Percentiles rank a stretch among this genome's conserved stretches.
These are phyloP conservation scores for Apolygus lucorum DNA, from an alignment of 1,140 invertebrate genomes.

Conservation along the genomic window DNA sequence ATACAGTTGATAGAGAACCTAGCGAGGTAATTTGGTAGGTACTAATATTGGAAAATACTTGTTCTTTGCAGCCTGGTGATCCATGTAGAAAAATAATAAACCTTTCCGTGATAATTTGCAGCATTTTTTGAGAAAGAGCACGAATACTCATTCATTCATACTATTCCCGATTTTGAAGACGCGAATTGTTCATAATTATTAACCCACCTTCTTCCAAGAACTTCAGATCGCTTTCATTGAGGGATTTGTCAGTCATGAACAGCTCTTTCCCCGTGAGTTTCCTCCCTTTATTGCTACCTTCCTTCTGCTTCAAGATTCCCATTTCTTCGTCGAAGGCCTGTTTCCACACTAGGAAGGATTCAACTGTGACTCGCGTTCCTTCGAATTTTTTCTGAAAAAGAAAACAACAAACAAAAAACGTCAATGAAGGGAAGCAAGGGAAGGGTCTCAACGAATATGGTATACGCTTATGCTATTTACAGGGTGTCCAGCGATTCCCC, in stretches of 20 bases:
- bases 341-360: slow-evolving; percentile 94
- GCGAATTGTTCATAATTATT: not conserved
- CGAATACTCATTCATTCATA: not conserved
- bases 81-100: too few relatives aligned
- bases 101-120: too few relatives aligned
- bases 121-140: not conserved
- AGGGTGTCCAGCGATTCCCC: too few relatives aligned
- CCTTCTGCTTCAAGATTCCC: slow-evolving; percentile 62
- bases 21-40: too few relatives aligned
- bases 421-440: too few relatives aligned
- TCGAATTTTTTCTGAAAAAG: slow-evolving; percentile 79
- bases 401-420: too few relatives aligned
- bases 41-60: too few relatives aligned
- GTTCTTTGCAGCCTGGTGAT: too few relatives aligned
- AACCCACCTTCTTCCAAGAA: slow-evolving; percentile 86
- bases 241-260: slow-evolving; percentile 82
- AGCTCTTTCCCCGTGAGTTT: slow-evolving; percentile 64
- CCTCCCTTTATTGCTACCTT: slow-evolving; percentile 58
- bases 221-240: slow-evolving; percentile 91
- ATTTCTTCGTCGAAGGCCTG: slow-evolving; percentile 86
- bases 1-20: too few relatives aligned
- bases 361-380: slow-evolving; percentile 88
- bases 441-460: too few relatives aligned
- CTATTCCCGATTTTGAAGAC: not conserved
- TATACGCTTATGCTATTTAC: too few relatives aligned